Percentiles rank a stretch among this genome's conserved stretches.
Conservation (phyloP, 1,140 invertebrate species). For the Monomorium pharaonis region DNA sequence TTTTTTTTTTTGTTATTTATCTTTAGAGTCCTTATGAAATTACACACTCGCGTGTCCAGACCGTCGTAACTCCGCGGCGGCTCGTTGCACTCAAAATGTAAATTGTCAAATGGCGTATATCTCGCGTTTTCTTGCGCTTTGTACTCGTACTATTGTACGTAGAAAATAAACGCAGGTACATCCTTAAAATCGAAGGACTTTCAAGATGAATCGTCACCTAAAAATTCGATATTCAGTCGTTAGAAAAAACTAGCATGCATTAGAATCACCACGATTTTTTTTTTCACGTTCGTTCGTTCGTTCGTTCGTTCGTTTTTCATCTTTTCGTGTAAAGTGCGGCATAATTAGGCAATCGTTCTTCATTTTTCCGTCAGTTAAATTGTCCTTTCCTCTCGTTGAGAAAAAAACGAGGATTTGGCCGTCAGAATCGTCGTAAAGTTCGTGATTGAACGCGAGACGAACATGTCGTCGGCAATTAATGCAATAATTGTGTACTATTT, state of each 20-base stretch:
- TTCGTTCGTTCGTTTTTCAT: not conserved
- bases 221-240: conserved; percentile 18
- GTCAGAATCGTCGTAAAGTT: conserved; percentile 11
- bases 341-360: conserved; percentile 26
- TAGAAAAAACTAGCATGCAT: conserved; percentile 8
- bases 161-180: not conserved
- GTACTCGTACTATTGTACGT: not conserved
- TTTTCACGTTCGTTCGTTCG: not conserved
- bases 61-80: conserved; percentile 20
- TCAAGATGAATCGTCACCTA: not conserved
- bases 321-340: not conserved
- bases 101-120: not conserved
- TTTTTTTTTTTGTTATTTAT: no score
- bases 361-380: not conserved
- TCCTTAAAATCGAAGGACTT: conserved; percentile 4
- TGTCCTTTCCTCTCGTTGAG: not conserved
- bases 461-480: not conserved
- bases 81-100: not conserved
- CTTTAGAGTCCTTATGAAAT: conserved; percentile 56
- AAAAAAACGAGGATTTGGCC: conserved; percentile 17
- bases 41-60: conserved; percentile 65
- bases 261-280: not conserved
- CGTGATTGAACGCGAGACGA: conserved; percentile 18
- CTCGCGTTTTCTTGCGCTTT: not conserved
- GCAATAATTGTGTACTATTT: not conserved